Base-by-base conservation (phyloP, 2,888 invertebrate genomes). In the Sesia apiformis region DNA sequence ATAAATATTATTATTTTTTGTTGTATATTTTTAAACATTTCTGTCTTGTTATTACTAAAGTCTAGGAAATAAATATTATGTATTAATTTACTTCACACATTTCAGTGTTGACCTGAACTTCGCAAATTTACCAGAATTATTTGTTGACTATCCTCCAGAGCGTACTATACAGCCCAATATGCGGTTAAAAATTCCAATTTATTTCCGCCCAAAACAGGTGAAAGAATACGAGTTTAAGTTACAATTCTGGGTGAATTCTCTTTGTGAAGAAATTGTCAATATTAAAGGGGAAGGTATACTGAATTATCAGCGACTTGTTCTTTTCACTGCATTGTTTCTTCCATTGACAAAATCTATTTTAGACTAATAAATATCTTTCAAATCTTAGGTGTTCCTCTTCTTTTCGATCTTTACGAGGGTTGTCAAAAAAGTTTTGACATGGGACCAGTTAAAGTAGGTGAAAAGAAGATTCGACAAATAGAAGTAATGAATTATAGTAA, bases 401-500 rank as follows among this genome's bases (percentile, higher is more conserved):
- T 89, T 3, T 84, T 82, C 56, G 89, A 89, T 63, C 73, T 89
- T 5, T 88, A 83, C 56, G 89, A 89, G 65, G 89, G 88, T 4
- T 89, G 89, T 57, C 87, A 89, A 70, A 89, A 86, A 57, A 83
- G 77, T 62, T 87, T 86, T 54, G 76, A 85, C 58, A 65, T 89
- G 50, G 89, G 89, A 5, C 78, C 83, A 5, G 85, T 88, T 0
- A 85, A 77, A 72, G 78, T 92, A 0, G 91, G 91, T 0, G 86
- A 90, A 57, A 84, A 78, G 46, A 81, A 85, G 8, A 76, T 84
- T 8, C 90, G 89, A 54, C 84, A 84, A 55, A 85, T 93, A 53
- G 84, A 88, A 58, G 90, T 93, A n/a, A 78, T 91, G 65, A 93
- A 93, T 64, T 85, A 90, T 56, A 91, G 91, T 56, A 84, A 88